These are phyloP conservation scores for Venturia canescens DNA, from an alignment of 1,140 invertebrate species.

Conservation along the genomic window DNA sequence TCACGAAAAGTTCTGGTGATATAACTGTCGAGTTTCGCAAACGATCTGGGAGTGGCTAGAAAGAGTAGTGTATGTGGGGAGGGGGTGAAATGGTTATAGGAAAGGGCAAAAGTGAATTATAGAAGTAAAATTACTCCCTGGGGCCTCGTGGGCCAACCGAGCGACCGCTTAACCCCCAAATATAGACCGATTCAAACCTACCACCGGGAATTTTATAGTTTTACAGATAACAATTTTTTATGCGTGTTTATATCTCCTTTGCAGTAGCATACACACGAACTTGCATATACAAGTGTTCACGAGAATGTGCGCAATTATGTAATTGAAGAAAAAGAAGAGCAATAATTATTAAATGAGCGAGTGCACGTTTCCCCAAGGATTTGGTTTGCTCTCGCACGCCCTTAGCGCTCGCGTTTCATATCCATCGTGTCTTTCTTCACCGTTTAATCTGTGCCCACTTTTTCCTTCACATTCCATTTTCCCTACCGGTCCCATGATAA, in stretches of 20 bases:
- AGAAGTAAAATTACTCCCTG: slow-evolving; percentile 58
- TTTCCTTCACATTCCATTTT: too few relatives aligned
- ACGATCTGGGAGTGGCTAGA: slow-evolving; percentile 39
- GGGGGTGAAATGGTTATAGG: slow-evolving; percentile 6
- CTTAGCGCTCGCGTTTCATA: too few relatives aligned
- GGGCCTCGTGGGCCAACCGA: slow-evolving; percentile 12
- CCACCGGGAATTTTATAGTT: slow-evolving; percentile 21
- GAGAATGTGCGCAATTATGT: too few relatives aligned
- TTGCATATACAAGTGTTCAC: not conserved
- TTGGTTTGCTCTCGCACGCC: too few relatives aligned
- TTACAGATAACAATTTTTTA: slow-evolving; percentile 6
- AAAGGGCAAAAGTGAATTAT: slow-evolving; percentile 56
- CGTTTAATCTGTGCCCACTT: too few relatives aligned
- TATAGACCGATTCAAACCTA: not conserved
- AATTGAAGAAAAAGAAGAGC: too few relatives aligned
- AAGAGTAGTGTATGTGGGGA: slow-evolving; percentile 23
- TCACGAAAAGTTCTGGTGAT: slow-evolving; percentile 8
- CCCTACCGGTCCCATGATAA: too few relatives aligned
- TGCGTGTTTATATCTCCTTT: not conserved
- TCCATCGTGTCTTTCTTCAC: too few relatives aligned
- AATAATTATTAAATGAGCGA: too few relatives aligned
- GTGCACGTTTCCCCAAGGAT: not conserved
- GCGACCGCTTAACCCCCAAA: not conserved
- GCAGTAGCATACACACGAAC: too few relatives aligned
- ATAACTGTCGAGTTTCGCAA: slow-evolving; percentile 19